Base-by-base conservation (phyloP, 1,140 invertebrate species). In the Vollenhovia emeryi region DNA sequence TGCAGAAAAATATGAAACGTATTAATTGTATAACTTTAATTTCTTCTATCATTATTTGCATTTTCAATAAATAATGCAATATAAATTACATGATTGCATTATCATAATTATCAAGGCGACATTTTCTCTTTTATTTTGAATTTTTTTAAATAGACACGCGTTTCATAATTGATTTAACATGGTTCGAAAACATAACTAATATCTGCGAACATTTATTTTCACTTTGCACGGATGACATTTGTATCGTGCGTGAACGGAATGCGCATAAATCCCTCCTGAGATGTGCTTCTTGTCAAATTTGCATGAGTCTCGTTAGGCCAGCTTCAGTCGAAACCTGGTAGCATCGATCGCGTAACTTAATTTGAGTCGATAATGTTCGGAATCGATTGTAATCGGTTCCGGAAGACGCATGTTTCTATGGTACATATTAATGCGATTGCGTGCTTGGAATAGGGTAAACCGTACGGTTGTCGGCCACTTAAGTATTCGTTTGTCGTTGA, bases 361-460 rank as follows among this genome's bases (percentile, higher is more conserved):
- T 8, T 21, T 21, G 13, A 30, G 64, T 78, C 43, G 60, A 79
- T 79, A 66, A 79, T 52, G 15, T 24, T 68, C 45, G 24, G 21
- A 13, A 66, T 78, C 59, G 75, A 78, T 76, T 36, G 18, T 64
- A 64, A 78, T 78, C 75, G 75, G 13, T 79, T 68, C 18, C 15
- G 27, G 15, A 68, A 30, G 30, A 52, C n/a, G 21, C n/a, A 4
- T 52, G n/a, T 24, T 78, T 64, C n/a, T 40, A 24, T 45, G 21
- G 3, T 79, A 52, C 60, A 68, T 33, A 76, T 78, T 78, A 78
- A 78, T 78, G 43, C 27, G 75, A 78, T 78, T 11, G 59, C 36
- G 74, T 76, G 74, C 24, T 48, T 18, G 8, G 57, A 7, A 76
- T n/a, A 33, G 43, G 52, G 5, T 8, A 30, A 48, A 59, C 15